Evolutionary conservation across 2,113 vertebrate species (phyloP).

Genomic region (Podilymbus podiceps): DNA sequence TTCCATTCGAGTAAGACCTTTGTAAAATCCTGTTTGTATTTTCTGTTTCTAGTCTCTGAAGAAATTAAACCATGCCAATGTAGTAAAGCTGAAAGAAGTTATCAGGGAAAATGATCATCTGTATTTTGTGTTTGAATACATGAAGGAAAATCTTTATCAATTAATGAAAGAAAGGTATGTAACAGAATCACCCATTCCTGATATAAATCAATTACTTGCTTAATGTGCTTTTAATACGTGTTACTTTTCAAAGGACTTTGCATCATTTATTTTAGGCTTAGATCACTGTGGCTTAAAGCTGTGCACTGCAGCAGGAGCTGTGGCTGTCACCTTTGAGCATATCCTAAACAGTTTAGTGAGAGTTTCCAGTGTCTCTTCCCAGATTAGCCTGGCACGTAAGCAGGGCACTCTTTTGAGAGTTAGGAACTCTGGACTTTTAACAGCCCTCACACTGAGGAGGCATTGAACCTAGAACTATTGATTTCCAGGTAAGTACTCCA

Average conservation of each 20-base stretch:
- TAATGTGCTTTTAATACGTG: not conserved
- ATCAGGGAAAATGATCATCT: conserved; percentile 84
- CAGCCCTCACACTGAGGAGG: not conserved
- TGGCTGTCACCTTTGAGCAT: not conserved
- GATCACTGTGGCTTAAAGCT: not conserved
- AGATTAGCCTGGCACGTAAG: not conserved
- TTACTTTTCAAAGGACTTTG: not conserved
- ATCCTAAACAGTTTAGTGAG: not conserved
- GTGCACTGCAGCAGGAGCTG: not conserved
- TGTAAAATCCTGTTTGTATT: conserved; percentile 11
- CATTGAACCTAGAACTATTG: not conserved
- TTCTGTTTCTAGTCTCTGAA: conserved; percentile 79
- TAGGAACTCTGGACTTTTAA: not conserved
- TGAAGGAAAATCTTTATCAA: conserved; percentile 87
- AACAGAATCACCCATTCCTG: not conserved
- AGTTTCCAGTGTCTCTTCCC: not conserved
- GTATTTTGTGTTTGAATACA: conserved; percentile 86
- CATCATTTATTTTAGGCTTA: not conserved
- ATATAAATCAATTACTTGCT: not conserved
- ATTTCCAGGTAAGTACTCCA: not conserved
- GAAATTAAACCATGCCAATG: conserved; percentile 83
- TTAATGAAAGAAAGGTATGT: conserved; percentile 86
- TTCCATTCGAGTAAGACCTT: not conserved
- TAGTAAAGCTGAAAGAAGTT: conserved; percentile 85
- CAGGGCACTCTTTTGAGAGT: not conserved